Evolutionary conservation across 2,113 vertebrate genomes (phyloP).

Genomic region (Verasper variegatus): DNA sequence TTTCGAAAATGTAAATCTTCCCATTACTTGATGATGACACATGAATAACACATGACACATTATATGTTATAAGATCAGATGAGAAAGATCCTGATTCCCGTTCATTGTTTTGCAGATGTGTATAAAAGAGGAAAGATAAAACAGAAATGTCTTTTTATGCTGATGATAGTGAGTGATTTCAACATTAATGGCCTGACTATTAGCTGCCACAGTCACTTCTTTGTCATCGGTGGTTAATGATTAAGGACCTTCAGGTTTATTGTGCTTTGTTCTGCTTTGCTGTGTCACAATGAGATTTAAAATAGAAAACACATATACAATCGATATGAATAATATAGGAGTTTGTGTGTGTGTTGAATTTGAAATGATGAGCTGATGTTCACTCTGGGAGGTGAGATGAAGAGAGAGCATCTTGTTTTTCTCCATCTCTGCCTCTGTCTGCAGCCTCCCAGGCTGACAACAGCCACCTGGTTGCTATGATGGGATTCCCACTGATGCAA

Average conservation of each 20-base stretch:
- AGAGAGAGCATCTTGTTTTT: slow-evolving; percentile 43
- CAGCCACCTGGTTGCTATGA: slow-evolving; percentile 66
- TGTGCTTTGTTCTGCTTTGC: not conserved
- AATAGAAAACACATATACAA: not conserved
- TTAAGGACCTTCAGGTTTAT: slow-evolving; percentile 6
- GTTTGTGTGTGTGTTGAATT: not conserved
- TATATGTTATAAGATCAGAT: too few relatives aligned
- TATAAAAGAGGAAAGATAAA: too few relatives aligned
- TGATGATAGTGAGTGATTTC: not conserved
- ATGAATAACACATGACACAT: too few relatives aligned
- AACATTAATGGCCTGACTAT: not conserved
- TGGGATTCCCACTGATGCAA: slow-evolving; percentile 77
- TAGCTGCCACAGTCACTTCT: not conserved
- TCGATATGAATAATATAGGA: not conserved
- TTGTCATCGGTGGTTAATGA: slow-evolving; percentile 18
- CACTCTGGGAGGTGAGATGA: slow-evolving; percentile 1
- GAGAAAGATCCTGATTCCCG: too few relatives aligned
- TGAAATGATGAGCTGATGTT: not conserved
- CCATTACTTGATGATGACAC: too few relatives aligned
- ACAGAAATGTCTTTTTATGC: not conserved
- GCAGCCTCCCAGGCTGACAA: slow-evolving; percentile 28
- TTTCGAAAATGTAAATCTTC: too few relatives aligned
- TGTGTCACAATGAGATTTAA: not conserved
- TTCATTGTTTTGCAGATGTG: too few relatives aligned
- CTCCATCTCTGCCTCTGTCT: slow-evolving; percentile 23